Conservation (phyloP, 2,888 invertebrate species). For the Parochlus steinenii region DNA sequence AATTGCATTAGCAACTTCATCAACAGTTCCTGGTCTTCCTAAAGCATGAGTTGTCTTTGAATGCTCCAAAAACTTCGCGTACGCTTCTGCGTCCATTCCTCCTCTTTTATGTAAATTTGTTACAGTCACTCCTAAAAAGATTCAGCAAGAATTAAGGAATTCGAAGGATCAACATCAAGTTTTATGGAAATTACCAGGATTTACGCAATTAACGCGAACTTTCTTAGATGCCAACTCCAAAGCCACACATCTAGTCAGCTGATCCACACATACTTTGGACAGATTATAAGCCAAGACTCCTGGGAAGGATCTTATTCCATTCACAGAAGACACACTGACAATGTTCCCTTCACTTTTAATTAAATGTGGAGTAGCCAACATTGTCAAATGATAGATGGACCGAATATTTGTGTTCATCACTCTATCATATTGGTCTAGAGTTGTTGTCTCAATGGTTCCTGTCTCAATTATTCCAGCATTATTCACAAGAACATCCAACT, state of each 20-base stretch:
- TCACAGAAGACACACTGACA: slow-evolving; percentile 81
- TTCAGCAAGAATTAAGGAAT: background rate
- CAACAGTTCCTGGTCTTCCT: slow-evolving; percentile 40
- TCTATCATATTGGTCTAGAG: slow-evolving; percentile 64
- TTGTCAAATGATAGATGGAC: slow-evolving; percentile 56
- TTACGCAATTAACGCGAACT: slow-evolving; percentile 48
- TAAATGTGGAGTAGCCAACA: slow-evolving; percentile 66
- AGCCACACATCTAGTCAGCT: slow-evolving; percentile 53
- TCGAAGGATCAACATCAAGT: background rate
- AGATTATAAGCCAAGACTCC: slow-evolving; percentile 48
- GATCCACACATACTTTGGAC: slow-evolving; percentile 56
- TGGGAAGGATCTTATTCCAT: slow-evolving; percentile 46
- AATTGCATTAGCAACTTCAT: slow-evolving; percentile 50
- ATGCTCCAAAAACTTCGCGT: slow-evolving; percentile 44
- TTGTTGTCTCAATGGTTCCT: slow-evolving; percentile 66
- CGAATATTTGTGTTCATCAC: slow-evolving; percentile 76
- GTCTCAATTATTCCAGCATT: slow-evolving; percentile 74
- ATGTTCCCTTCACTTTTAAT: slow-evolving; percentile 61
- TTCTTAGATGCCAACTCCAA: slow-evolving; percentile 37
- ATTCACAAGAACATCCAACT: slow-evolving; percentile 71
- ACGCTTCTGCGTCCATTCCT: slow-evolving; percentile 42
- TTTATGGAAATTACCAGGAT: slow-evolving; percentile 35
- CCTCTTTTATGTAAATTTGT: slow-evolving; percentile 48
- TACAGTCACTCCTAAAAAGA: slow-evolving; percentile 32
- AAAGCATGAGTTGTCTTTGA: slow-evolving; percentile 50